Base-by-base conservation (phyloP, 2,797 vertebrate genomes). In the Clarias platycephalus region DNA sequence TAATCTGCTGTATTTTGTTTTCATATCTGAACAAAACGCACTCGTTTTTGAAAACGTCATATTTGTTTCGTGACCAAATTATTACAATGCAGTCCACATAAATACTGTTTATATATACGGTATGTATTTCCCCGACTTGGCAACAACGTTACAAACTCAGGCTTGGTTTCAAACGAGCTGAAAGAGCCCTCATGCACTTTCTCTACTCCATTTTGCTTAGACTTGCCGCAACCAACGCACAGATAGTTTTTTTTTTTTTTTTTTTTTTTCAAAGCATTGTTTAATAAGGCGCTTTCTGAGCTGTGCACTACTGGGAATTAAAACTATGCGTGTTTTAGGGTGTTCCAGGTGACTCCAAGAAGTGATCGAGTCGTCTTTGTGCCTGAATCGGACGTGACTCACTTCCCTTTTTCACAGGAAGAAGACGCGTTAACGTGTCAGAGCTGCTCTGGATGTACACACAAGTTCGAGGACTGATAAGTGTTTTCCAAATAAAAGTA, bases 331-430 rank as follows among this genome's bases (percentile, higher is more conserved):
- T n/a, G 6, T 9, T 80, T 49, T 28, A 40, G 1, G 12, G 0
- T n/a, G 18, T n/a, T n/a, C 15, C 8, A 74, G 8, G 22, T 22
- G 20, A 74, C 28, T 70, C 60, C 5, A 49, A 31, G 22, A 63
- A 81, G 62, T 76, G 44, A 13, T 15, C 37, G 79, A 85, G 84
- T 80, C 24, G 49, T 1, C 37, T 72, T 26, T 12, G 0, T 28
- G 22, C 20, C 22, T 12, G 62, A 80, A 83, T 84, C 26, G 77
- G 82, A 76, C 58, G 22, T 49, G 77, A 58, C 63, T 18, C 53
- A 26, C 16, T 80, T 80, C 28, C 75, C 3, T 22, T 37, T 49
- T 31, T 26, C 26, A 83, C 85, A 62, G 85, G 85, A 83, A 86
- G 76, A 40, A 53, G 85, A 76, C 28, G 53, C 34, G 60, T 28